Base-by-base conservation (phyloP, 2,888 invertebrate genomes). In the Ormyrus thymus region DNA sequence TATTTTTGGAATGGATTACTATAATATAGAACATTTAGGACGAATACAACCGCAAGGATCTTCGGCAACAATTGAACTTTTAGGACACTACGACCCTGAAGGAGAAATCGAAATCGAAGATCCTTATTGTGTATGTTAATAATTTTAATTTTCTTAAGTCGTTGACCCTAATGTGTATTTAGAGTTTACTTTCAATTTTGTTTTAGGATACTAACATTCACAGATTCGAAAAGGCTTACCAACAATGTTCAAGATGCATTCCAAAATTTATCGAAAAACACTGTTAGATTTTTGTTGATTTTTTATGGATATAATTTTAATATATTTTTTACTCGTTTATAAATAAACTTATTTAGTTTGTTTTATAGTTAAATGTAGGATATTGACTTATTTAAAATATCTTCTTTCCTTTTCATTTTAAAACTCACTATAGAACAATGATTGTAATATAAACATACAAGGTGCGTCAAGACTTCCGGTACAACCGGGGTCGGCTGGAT, bases 1-100 rank as follows among this genome's bases (percentile, higher is more conserved):
- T 89, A 97, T 98, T 84, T 97, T 98, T 91, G 98, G 97, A 10
- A 98, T 98, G 98, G 98, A 98, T 89, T 93, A 96, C 75, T 93
- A 94, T 15, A 98, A 98, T 88, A 96, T 98, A 90, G 90, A 89
- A 7, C 93, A 93, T 82, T 89, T 96, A 73, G 92, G 92, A 59
- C 90, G 91, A 43, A 90, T 92, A 83, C 93, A 94, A 53, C 95
- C 96, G 0, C 89, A 92, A 77, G 91, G 91, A 29, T 91, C 92
- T 78, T 94, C 92, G 86, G 96, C 97, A 0, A 93, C 94, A 87
- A 91, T 98, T 53, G 91, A 95, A 48, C 90, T 97, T 71, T 92
- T 98, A 71, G 98, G 97, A 9, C 93, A 95, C 79, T 97, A 94
- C 91, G 97, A 98, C 87, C 95, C 97, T 7, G 89, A 95, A 84